These are phyloP conservation scores for Nothoprocta perdicaria DNA, from an alignment of 2,113 vertebrate species.

Conservation along the genomic window DNA sequence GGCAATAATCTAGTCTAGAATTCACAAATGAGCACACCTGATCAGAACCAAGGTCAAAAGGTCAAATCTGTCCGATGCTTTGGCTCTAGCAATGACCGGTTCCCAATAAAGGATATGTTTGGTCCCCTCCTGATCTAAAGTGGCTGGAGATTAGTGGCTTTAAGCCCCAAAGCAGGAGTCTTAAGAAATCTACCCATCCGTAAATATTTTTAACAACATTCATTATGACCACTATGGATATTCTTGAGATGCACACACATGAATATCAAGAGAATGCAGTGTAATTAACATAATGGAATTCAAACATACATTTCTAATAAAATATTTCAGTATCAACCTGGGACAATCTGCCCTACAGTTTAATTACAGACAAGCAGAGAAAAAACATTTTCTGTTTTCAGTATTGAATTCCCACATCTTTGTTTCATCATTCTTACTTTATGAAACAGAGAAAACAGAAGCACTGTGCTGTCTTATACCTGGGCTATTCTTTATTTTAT, in stretches of 20 bases:
- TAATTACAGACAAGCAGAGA: background rate
- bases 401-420: background rate
- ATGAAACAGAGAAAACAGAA: background rate
- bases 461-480: background rate
- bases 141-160: background rate
- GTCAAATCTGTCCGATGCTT: rapidly evolving
- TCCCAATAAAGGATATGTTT: rapidly evolving
- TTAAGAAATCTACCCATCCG: background rate
- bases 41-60: background rate
- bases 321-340: background rate
- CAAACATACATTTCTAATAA: conserved; percentile 1
- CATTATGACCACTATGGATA: background rate
- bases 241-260: background rate
- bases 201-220: background rate
- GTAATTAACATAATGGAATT: conserved; percentile 16
- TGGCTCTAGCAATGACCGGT: background rate
- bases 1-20: background rate
- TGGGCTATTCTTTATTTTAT: background rate
- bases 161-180: background rate
- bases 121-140: background rate
- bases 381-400: background rate
- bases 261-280: background rate
- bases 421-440: background rate
- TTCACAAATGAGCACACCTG: background rate
- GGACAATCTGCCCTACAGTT: background rate